These are phyloP conservation scores for Anser cygnoides DNA, from an alignment of 2,113 vertebrate genomes.

Conservation along the genomic window DNA sequence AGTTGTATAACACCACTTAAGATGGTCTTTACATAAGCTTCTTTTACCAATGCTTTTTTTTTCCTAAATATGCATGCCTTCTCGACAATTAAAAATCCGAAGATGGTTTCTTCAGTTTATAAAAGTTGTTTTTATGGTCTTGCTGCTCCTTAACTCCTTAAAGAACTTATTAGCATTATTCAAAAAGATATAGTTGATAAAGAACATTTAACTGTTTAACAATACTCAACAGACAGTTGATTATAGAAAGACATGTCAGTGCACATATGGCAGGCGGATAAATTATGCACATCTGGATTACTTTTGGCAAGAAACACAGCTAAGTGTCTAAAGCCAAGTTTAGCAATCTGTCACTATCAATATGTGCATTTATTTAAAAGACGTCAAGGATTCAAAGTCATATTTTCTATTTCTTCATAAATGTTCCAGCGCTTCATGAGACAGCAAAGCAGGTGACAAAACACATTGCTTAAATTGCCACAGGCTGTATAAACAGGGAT, in stretches of 20 bases:
- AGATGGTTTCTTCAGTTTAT: background rate
- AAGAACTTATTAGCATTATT: slow-evolving; percentile 69
- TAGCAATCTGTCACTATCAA: slow-evolving; percentile 85
- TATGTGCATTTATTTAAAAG: slow-evolving; percentile 82
- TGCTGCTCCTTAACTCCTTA: slow-evolving; percentile 49
- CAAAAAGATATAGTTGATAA: slow-evolving; percentile 74
- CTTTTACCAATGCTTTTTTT: background rate
- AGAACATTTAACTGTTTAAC: slow-evolving; percentile 78
- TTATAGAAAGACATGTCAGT: slow-evolving; percentile 84
- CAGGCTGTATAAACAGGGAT: slow-evolving; percentile 75
- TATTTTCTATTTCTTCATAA: slow-evolving; percentile 79
- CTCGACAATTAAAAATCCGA: slow-evolving; percentile 14
- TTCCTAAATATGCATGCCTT: background rate
- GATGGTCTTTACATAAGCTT: background rate
- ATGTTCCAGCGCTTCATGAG: slow-evolving; percentile 73
- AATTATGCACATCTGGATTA: slow-evolving; percentile 88
- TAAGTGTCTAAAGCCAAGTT: slow-evolving; percentile 82
- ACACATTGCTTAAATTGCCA: slow-evolving; percentile 72
- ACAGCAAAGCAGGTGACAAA: slow-evolving; percentile 79
- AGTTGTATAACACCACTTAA: background rate
- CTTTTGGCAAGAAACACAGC: slow-evolving; percentile 82
- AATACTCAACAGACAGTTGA: slow-evolving; percentile 84
- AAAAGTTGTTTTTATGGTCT: slow-evolving; percentile 2
- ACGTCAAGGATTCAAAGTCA: slow-evolving; percentile 76
- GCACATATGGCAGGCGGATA: slow-evolving; percentile 84